Evolutionary conservation across 2,888 invertebrate genomes (phyloP), one percentile per base, ranked within the genome.

Genomic region (Aspidiotus destructor): DNA sequence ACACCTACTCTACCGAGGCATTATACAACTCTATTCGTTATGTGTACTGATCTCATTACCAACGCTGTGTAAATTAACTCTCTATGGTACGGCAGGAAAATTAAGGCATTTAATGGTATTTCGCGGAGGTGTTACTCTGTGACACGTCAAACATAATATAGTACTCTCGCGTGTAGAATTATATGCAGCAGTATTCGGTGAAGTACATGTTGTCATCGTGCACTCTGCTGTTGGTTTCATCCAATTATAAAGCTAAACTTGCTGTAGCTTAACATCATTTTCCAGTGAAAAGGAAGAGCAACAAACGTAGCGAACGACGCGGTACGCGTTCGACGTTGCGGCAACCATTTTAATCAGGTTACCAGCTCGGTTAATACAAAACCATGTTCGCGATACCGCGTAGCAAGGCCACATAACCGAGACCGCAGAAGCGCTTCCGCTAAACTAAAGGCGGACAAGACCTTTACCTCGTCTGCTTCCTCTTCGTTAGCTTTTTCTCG

Each of bases 41-140:
- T 63, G 65, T 65, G 65, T 65, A 65, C 65, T 65, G 65, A 65
- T 65, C 65, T 58, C 65, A 65, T 65, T 65, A 65, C 48, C 58
- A 58, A 58, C 65, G 65, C 58, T 57, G 42, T 65, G 65, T 58
- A 65, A 65, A 65, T 65, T 65, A 65, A 65, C 65, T 65, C 28
- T 28, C 28, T 28, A 28, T 28, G 28, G 28, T 28, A 58, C 55
- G 65, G 65, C 65, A 65, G 65, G 42, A 44, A 58, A 57, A 65
- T 65, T 65, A 65, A 65, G 58, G 65, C 65, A 65, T 65, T 65
- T 65, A 65, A 65, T 65, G 58, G 65, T 65, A 60, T 64, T 63
- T 41, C 52, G 28, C 28, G 53, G 63, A 63, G 63, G 54, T 41
- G 54, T 53, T 63, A 62, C 41, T 52, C 63, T 63, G 63, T 53